Base-by-base conservation (phyloP, 1,140 invertebrate species). In the Leptinotarsa texana region DNA sequence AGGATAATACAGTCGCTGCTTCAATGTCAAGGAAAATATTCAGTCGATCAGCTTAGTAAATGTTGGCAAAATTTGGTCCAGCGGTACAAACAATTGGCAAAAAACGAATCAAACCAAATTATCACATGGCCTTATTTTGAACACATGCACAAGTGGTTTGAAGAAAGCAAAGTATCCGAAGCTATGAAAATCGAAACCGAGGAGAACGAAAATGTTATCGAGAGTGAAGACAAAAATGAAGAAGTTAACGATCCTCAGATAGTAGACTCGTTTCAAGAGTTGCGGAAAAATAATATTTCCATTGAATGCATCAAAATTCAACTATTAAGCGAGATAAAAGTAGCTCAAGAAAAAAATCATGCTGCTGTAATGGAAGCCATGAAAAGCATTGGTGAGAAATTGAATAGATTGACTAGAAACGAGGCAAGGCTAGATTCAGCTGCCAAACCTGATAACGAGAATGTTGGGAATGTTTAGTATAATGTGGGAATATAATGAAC, bases 1-100 rank as follows among this genome's bases (percentile, higher is more conserved):
- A 79, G 78, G 71, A 62, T 74, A 61, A 74, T 79, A 42, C 71
- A 77, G 65, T 77, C 73, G 67, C 33, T 77, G 48, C 69, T 77
- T 17, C 76, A 76, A 27, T 74, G 69, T 48, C 76, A 76, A 24
- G 71, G 74, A 21, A 65, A 74, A 49, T 79, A 79, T 65, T 75
- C 74, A 15, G 74, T 77, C 17, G 74, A 75, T 5, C 78, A 79
- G 49, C 62, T 79, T 17, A 79, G 76, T 69, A 79, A 79, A 61
- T 74, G 73, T 17, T 79, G 78, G 78, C 78, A 79, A 69, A 79
- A 79, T 63, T 73, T 79, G 15, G 68, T 77, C 3, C 78, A 79
- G 49, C 63, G 76, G 8, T 79, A 77, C 48, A 69, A 74, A 24
- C 70, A 57, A 15, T 65, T 77, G 13, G 2, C 72, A 2, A 76